A percentile compares a stretch with the other conserved stretches of the same genome.
Conservation (phyloP, 2,797 vertebrate species). For the Mormyrus proboscirostris region DNA sequence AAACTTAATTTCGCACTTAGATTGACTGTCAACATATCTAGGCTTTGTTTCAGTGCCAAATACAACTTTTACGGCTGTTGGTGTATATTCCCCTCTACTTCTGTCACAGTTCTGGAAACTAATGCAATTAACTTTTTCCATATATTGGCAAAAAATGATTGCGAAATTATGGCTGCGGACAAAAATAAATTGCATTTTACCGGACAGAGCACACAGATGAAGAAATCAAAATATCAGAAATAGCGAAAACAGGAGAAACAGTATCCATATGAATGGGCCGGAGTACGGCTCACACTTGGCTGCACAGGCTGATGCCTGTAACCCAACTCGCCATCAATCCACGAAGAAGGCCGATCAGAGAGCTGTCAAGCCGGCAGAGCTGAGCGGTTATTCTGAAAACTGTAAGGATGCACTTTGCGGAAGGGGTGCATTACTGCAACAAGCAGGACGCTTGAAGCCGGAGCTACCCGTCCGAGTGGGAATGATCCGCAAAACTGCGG, state of each 20-base stretch:
- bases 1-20: background rate
- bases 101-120: conserved; percentile 28
- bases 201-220: background rate
- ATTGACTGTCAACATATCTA: background rate
- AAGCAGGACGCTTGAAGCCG: background rate
- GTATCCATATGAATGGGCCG: background rate
- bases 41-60: background rate
- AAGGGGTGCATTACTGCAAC: conserved; percentile 4
- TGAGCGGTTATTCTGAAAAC: background rate
- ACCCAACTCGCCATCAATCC: conserved; percentile 8
- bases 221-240: background rate
- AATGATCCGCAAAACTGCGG: background rate
- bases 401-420: background rate
- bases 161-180: background rate
- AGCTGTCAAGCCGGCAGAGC: background rate
- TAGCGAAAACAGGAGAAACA: background rate
- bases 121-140: conserved; percentile 20
- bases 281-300: background rate
- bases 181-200: background rate
- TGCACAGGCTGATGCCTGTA: background rate
- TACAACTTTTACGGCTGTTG: background rate
- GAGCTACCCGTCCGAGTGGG: background rate
- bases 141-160: background rate
- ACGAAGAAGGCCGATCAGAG: background rate
- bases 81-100: conserved; percentile 41